Evolutionary conservation across 2,113 vertebrate species (phyloP).

Genomic region (Melanostigma gelatinosum): DNA sequence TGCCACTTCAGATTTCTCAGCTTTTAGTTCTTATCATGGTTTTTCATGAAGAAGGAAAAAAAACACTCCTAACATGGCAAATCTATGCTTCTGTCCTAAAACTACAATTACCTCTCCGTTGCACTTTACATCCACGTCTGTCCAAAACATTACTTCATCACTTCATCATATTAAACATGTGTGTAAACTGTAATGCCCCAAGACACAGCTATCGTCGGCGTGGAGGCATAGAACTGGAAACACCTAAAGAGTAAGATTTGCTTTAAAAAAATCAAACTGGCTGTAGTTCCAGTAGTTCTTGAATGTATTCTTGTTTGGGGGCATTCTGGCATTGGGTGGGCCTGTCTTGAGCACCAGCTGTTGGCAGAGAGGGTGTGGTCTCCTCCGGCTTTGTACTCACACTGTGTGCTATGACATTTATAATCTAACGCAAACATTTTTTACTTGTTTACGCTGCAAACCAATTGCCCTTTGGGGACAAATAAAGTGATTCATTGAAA

Average conservation of each 20-base stretch:
- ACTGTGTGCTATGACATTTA: background rate
- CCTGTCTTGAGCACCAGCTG: slow-evolving; percentile 1
- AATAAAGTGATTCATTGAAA: background rate
- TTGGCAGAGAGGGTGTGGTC: slow-evolving; percentile 25
- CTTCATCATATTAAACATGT: background rate
- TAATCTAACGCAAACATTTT: background rate
- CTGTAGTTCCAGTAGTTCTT: too few species aligned
- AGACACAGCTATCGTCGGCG: too few species aligned
- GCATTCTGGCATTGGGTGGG: background rate
- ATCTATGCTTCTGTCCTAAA: background rate
- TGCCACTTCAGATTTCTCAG: background rate
- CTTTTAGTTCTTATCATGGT: background rate
- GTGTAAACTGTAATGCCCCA: too few species aligned
- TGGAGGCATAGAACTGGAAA: background rate
- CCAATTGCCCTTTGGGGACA: background rate
- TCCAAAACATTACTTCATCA: background rate
- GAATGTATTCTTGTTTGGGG: background rate
- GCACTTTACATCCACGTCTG: background rate
- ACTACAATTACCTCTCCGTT: background rate
- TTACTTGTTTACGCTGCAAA: background rate
- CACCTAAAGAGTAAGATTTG: background rate
- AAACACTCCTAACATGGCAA: background rate
- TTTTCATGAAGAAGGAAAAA: background rate
- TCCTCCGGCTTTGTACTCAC: slow-evolving; percentile 16
- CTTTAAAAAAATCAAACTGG: background rate